Base-by-base conservation (phyloP, 2,797 vertebrate genomes). In the Aeoliscus strigatus region DNA sequence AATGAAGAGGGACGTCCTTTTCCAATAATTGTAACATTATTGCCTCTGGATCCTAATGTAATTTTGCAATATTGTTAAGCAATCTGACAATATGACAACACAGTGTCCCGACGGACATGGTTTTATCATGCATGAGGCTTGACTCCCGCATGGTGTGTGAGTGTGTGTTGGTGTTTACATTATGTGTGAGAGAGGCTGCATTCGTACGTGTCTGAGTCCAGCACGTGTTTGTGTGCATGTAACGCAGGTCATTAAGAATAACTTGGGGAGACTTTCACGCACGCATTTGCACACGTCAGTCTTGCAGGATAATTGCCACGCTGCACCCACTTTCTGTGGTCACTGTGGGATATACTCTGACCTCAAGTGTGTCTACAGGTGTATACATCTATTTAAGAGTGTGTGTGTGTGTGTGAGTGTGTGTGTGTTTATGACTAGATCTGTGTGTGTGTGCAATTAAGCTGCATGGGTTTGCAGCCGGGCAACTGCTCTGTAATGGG, bases 51-150 rank as follows among this genome's bases (percentile, higher is more conserved):
- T 86, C 78, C 69, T 85, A 87, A 88, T 83, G 75, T 71, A 77
- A 88, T 88, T 85, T 83, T 81, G 75, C 73, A 70, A 79, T 79
- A 88, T 87, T 85, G 80, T 86, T 87, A 76, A 82, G 81, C 66
- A 82, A 83, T 85, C 77, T 71, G 81, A 84, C 81, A 84, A 86
- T 82, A 81, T 87, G 83, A 85, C 83, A 86, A 84, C 83, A 84
- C 66, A 64, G 57, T 62, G 59, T 81, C 81, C 83, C 78, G 12
- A 39, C 72, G 60, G 84, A 79, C 45, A 67, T 42, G 39, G 71
- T 75, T 84, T 85, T 84, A 88, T 87, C 82, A 85, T 79, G 79
- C 75, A 83, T 77, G 72, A 75, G 74, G 72, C 33, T 28, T 66
- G 66, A 69, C 55, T 71, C 45, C 16, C 15, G 26, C 43, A 13